Evolutionary conservation across 2,113 vertebrate species (phyloP).

Genomic region (Sander vitreus): DNA sequence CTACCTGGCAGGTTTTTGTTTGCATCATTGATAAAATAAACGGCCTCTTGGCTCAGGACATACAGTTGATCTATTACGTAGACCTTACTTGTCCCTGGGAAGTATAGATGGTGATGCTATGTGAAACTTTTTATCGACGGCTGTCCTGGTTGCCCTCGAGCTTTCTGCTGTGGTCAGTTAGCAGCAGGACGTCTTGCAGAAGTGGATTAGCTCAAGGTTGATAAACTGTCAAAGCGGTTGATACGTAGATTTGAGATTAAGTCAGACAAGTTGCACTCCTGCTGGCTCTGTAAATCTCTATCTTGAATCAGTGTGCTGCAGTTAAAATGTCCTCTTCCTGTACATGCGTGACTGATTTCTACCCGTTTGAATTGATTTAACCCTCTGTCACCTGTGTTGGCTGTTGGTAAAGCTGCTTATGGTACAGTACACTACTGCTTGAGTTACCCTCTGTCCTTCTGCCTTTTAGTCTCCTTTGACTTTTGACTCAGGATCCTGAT

Average conservation of each 20-base stretch:
- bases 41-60: too few relatives aligned
- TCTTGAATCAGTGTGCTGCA: background rate
- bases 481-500: background rate
- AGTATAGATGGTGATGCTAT: background rate
- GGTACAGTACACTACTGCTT: background rate
- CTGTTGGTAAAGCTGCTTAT: slow-evolving; percentile 44
- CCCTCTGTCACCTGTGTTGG: slow-evolving; percentile 1
- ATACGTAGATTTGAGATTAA: slow-evolving; percentile 22
- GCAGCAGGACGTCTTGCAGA: slow-evolving; percentile 17
- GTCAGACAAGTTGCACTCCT: background rate
- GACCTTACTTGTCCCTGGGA: background rate
- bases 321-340: background rate
- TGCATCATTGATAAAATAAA: too few relatives aligned
- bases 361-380: background rate
- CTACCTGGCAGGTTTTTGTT: too few relatives aligned
- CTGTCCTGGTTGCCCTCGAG: background rate
- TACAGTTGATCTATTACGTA: background rate
- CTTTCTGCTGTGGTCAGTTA: background rate
- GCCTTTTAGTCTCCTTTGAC: background rate
- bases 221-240: slow-evolving; percentile 17
- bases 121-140: background rate
- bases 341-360: background rate
- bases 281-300: background rate
- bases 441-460: slow-evolving; percentile 4
- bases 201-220: slow-evolving; percentile 52